A percentile compares a stretch with the other conserved stretches of the same genome.
phyloP scores from a whole-genome alignment of 2,888 invertebrate genomes.

The Julus scandinavius region DNA sequence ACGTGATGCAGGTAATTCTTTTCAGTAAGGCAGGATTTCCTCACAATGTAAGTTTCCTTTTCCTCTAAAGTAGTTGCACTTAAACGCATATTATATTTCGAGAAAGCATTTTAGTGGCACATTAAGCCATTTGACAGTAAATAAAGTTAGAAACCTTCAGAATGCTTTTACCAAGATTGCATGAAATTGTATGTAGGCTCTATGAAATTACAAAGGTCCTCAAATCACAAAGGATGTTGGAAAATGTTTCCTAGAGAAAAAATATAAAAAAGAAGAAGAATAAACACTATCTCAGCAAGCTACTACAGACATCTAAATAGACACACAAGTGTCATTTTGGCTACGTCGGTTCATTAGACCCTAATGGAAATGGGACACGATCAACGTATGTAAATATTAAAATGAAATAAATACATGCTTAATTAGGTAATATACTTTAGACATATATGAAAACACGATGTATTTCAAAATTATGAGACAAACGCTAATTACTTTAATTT shows the following conservation, averaged over 20 bases:
- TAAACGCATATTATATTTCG: conserved; percentile 34
- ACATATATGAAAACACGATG: too few relatives aligned
- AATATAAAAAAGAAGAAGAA: background rate
- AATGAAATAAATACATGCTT: too few relatives aligned
- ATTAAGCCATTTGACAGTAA: conserved; percentile 42
- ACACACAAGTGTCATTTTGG: background rate
- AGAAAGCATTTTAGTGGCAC: conserved; percentile 16
- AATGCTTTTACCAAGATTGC: conserved; percentile 34
- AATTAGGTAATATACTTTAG: too few relatives aligned
- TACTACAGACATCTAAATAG: background rate
- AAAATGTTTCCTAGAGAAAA: background rate
- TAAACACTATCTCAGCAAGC: background rate
- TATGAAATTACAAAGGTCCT: conserved; percentile 34
- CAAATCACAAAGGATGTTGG: conserved; percentile 15
- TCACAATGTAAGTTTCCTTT: background rate
- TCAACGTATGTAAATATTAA: background rate
- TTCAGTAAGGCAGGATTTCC: background rate
- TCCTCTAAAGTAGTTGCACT: conserved; percentile 3
- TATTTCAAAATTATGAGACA: too few relatives aligned
- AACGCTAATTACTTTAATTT: too few relatives aligned
- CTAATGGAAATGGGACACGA: background rate
- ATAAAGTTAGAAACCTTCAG: background rate
- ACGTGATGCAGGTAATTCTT: background rate
- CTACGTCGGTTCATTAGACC: background rate
- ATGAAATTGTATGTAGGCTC: conserved; percentile 30